These are phyloP conservation scores for Teleiodes luculella DNA, from an alignment of 2,888 invertebrate species.

Conservation along the genomic window DNA sequence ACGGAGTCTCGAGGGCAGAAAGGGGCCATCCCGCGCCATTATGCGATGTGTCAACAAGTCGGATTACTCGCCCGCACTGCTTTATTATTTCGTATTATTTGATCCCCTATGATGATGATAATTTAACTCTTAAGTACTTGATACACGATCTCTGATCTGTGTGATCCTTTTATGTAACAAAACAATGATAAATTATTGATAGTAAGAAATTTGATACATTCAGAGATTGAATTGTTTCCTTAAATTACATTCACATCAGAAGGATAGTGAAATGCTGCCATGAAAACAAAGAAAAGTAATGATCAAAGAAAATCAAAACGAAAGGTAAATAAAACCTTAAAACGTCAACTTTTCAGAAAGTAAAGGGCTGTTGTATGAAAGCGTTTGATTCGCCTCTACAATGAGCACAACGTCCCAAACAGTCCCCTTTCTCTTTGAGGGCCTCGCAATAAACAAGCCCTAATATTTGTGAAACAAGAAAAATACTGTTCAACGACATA, in stretches of 20 bases:
- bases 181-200: no score
- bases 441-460: conserved; percentile 47
- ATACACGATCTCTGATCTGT: not conserved
- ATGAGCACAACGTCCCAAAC: conserved; percentile 14
- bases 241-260: no score
- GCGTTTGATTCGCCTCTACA: conserved; percentile 20
- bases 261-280: not conserved
- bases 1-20: conserved; percentile 21
- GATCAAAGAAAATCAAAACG: not conserved
- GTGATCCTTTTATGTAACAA: not conserved
- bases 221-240: no score
- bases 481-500: conserved; percentile 56
- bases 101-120: conserved; percentile 9
- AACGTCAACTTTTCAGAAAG: conserved; percentile 1
- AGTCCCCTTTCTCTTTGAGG: conserved; percentile 25
- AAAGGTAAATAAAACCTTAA: not conserved
- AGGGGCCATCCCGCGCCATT: conserved; percentile 38
- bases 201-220: no score
- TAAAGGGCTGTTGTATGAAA: not conserved
- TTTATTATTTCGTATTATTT: conserved; percentile 20
- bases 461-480: conserved; percentile 63
- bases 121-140: not conserved
- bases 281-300: not conserved
- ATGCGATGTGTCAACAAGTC: conserved; percentile 47
- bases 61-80: conserved; percentile 40